These are phyloP conservation scores for Orthonevra nobilis DNA, from an alignment of 2,888 invertebrate genomes.

Conservation along the genomic window DNA sequence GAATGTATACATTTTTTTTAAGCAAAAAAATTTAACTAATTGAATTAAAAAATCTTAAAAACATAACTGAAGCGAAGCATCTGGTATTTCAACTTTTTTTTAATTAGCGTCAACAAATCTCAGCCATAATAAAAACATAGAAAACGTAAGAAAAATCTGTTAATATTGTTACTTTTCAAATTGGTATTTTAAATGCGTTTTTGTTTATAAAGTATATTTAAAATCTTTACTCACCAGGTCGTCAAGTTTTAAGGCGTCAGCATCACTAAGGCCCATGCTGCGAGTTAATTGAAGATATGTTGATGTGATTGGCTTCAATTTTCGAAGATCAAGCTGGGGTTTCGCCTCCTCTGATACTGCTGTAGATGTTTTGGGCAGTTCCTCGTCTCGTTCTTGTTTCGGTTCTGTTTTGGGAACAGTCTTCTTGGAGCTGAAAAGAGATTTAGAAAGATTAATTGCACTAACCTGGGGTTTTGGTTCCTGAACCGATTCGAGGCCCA, in stretches of 20 bases:
- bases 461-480: slow-evolving; percentile 60
- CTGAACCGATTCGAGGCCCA: slow-evolving; percentile 61
- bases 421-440: slow-evolving; percentile 74
- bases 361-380: too few species aligned
- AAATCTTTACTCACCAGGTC: slow-evolving; percentile 83
- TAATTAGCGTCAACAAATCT: slow-evolving; percentile 66
- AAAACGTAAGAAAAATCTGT: slow-evolving; percentile 52
- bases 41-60: slow-evolving; percentile 30
- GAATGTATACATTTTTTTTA: slow-evolving; percentile 14
- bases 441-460: slow-evolving; percentile 78
- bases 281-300: slow-evolving; percentile 93
- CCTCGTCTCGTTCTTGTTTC: not conserved
- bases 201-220: slow-evolving; percentile 76
- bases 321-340: slow-evolving; percentile 76
- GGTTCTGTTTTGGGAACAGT: slow-evolving; percentile 31
- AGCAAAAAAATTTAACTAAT: slow-evolving; percentile 54
- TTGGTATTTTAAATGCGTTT: not conserved
- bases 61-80: slow-evolving; percentile 67
- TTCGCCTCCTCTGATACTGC: slow-evolving; percentile 73
- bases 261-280: slow-evolving; percentile 85
- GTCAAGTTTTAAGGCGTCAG: slow-evolving; percentile 83
- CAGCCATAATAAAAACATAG: slow-evolving; percentile 61
- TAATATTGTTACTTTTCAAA: slow-evolving; percentile 14
- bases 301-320: slow-evolving; percentile 92
- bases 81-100: slow-evolving; percentile 14